Evolutionary conservation across 2,113 vertebrate genomes (phyloP).

Genomic region (Ammodytes dubius): DNA sequence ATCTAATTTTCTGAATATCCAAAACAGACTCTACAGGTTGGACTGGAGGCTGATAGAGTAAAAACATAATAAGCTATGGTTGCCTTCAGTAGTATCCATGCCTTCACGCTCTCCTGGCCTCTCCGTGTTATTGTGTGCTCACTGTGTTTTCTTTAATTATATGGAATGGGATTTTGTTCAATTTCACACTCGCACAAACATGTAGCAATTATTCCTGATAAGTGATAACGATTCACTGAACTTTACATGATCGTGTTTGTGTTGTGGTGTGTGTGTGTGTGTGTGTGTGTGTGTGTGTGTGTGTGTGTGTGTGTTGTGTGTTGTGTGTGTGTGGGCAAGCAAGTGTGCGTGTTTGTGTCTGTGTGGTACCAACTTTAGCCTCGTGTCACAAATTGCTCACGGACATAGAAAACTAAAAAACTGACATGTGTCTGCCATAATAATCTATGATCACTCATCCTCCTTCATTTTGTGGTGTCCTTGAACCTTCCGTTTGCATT

Average conservation of each 20-base stretch:
- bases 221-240: constrained; percentile 78
- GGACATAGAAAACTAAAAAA: constrained; percentile 34
- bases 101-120: constrained; percentile 60
- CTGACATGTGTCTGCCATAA: constrained; percentile 9
- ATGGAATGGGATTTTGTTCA: constrained; percentile 79
- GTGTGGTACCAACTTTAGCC: constrained; percentile 32
- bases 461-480: constrained; percentile 16
- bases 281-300: no score
- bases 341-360: constrained; percentile 35
- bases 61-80: constrained; percentile 52
- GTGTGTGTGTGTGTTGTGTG: no score
- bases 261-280: neutral
- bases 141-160: constrained; percentile 77
- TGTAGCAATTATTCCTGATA: constrained; percentile 80
- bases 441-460: constrained; percentile 22
- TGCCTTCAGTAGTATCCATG: constrained; percentile 56
- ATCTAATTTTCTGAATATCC: constrained; percentile 30
- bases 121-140: constrained; percentile 67
- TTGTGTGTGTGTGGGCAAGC: neutral
- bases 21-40: constrained; percentile 54
- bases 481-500: constrained; percentile 10
- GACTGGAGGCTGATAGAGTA: constrained; percentile 31
- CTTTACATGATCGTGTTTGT: constrained; percentile 67
- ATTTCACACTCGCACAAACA: constrained; percentile 83
- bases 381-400: constrained; percentile 46